phyloP scores from a whole-genome alignment of 2,113 vertebrate species.

The Callopanchax toddi region DNA sequence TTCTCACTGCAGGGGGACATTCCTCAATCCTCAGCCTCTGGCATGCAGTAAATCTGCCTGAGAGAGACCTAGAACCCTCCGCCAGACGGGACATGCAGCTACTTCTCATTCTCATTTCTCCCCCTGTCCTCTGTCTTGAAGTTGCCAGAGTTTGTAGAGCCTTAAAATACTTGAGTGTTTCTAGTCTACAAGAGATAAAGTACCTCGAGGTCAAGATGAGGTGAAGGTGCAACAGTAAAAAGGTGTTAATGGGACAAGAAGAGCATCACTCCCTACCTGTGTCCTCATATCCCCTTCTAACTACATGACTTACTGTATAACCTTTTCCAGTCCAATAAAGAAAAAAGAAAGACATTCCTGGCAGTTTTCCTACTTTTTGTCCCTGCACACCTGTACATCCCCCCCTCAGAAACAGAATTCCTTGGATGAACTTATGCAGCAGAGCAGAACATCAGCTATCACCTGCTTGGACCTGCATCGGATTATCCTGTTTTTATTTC shows the following conservation, averaged over 20 bases:
- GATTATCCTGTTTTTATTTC: conserved; percentile 14
- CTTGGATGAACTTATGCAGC: conserved; percentile 29
- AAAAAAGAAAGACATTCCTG: conserved; percentile 19
- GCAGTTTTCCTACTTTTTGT: conserved; percentile 40
- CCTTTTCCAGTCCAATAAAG: conserved; percentile 20
- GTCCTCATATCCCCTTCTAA: conserved; percentile 27
- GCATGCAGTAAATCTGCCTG: conserved; percentile 71
- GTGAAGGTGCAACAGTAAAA: conserved; percentile 47
- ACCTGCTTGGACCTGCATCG: conserved; percentile 32
- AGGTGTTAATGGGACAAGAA: conserved; percentile 62
- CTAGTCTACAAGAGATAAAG: conserved; percentile 18
- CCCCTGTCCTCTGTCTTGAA: conserved; percentile 4
- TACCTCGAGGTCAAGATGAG: conserved; percentile 29
- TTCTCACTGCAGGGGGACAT: conserved; percentile 72
- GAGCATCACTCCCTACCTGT: conserved; percentile 42
- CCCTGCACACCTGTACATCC: conserved; percentile 60
- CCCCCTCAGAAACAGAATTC: conserved; percentile 31
- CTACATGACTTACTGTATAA: conserved; percentile 4
- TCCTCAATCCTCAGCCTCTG: conserved; percentile 69
- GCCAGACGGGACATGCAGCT: conserved; percentile 34
- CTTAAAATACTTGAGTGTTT: conserved; percentile 15
- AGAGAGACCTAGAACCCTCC: conserved; percentile 43
- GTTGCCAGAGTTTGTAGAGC: not conserved
- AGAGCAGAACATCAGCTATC: conserved; percentile 43
- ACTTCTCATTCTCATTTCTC: conserved; percentile 29